Evolutionary conservation across 1,140 invertebrate species (phyloP), one percentile per base, ranked within the genome.

Genomic region (Drosophila seguyi): DNA sequence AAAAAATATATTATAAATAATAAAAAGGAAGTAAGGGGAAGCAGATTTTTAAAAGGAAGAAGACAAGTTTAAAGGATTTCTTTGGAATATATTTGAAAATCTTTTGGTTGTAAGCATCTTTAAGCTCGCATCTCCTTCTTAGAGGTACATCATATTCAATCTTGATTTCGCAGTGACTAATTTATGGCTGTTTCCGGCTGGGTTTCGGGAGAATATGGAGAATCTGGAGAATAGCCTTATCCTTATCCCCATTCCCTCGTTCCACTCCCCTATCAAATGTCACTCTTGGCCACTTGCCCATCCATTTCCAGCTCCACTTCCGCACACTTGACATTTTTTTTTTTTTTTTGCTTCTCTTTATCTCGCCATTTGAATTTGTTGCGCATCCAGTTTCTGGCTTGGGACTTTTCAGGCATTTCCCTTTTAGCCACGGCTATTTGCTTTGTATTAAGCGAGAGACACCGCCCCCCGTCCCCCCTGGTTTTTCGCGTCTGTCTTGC

Each of bases 351-450:
- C n/a, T n/a, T n/a, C n/a, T n/a, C n/a, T n/a, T n/a, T 86, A 86
- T 87, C 79, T 73, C 73, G 71, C 67, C 80, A 87, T 87, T 87
- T 87, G 75, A 87, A 87, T 87, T 87, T 87, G 83, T 87, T 87
- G 84, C 81, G 81, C 56, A 34, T 69, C 65, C 58, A 52, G 68
- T 76, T 68, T 77, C 68, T 0, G 10, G 29, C 1, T 11, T 18
- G 29, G 56, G 65, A 48, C 52, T 77, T 77, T 77, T 34, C 48
- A 50, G 45, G 73, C 48, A 66, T 60, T 76, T 77, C 38, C 48
- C 56, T 60, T 72, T 72, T 72, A 22, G 65, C 48, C 66, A 71
- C 27, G 61, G 62, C 71, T 75, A 63, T 58, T 71, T 83, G 65
- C 65, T 82, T 78, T 78, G 74, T 69, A 82, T 82, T 82, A 78